Conservation (phyloP, 2,797 vertebrate genomes). For the Rhinatrema bivittatum region DNA sequence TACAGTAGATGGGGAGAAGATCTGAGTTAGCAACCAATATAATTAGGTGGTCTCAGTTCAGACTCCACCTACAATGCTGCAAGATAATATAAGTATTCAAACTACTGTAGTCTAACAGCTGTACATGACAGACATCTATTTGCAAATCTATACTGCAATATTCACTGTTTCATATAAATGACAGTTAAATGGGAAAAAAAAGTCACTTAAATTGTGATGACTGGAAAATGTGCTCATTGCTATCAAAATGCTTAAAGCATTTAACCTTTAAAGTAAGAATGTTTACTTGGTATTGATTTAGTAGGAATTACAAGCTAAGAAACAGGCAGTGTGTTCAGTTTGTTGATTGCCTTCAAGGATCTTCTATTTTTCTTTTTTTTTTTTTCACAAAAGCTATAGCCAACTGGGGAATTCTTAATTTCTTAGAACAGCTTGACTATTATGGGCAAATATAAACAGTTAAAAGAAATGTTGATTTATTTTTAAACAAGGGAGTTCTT, state of each 20-base stretch:
- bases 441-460: background rate
- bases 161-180: constrained; percentile 7
- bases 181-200: background rate
- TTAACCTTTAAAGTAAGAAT: constrained; percentile 24
- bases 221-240: constrained; percentile 17
- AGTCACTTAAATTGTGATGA: constrained; percentile 10
- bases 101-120: too few species aligned
- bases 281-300: constrained; percentile 26
- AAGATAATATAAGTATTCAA: too few species aligned
- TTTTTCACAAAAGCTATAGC: constrained; percentile 16
- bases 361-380: too few species aligned
- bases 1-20: too few species aligned
- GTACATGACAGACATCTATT: too few species aligned
- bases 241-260: constrained; percentile 11
- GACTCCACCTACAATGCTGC: too few species aligned
- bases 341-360: constrained; percentile 14
- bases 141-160: too few species aligned
- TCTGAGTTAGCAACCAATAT: too few species aligned
- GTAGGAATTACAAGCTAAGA: constrained; percentile 21
- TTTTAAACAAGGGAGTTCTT: too few species aligned
- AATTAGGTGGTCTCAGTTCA: too few species aligned
- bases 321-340: background rate
- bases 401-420: constrained; percentile 8
- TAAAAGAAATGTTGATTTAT: constrained; percentile 7
- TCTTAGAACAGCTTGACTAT: constrained; percentile 7